Percentiles rank a stretch among this genome's conserved stretches.
phyloP scores from a whole-genome alignment of 2,797 vertebrate species.

The Urocyon cinereoargenteus region DNA sequence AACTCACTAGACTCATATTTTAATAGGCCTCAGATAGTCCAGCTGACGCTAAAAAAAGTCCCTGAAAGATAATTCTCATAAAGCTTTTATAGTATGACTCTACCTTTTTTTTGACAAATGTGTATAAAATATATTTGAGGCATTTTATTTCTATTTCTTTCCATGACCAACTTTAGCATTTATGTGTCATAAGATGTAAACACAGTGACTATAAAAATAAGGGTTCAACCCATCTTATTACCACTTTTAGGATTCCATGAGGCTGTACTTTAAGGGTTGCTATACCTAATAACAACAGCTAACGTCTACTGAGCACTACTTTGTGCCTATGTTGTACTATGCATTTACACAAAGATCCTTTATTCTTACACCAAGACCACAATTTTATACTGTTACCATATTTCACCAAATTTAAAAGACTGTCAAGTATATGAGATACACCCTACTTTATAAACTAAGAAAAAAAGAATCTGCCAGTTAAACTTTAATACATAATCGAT shows the following conservation, averaged over 20 bases:
- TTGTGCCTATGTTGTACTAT: background rate
- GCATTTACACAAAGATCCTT: background rate
- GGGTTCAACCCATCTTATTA: background rate
- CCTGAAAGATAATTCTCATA: constrained; percentile 21
- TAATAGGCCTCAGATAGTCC: background rate
- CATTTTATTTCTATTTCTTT: constrained; percentile 45
- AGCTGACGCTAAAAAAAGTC: background rate
- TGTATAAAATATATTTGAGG: constrained; percentile 2
- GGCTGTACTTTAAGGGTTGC: background rate
- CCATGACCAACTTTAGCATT: constrained; percentile 19
- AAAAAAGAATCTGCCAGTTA: constrained; percentile 43
- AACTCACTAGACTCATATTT: background rate
- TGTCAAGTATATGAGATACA: constrained; percentile 2
- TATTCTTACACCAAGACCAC: background rate
- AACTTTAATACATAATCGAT: background rate
- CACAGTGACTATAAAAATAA: background rate
- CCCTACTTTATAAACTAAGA: constrained; percentile 19
- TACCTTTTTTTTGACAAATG: background rate
- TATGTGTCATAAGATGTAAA: constrained; percentile 38
- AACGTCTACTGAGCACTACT: background rate
- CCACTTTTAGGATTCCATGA: constrained; percentile 5
- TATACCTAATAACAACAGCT: background rate
- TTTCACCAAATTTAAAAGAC: constrained; percentile 23
- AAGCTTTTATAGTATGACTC: constrained; percentile 12
- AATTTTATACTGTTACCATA: constrained; percentile 2